Conservation (phyloP, 1,140 invertebrate genomes). For the Drosophila tropicalis region DNA sequence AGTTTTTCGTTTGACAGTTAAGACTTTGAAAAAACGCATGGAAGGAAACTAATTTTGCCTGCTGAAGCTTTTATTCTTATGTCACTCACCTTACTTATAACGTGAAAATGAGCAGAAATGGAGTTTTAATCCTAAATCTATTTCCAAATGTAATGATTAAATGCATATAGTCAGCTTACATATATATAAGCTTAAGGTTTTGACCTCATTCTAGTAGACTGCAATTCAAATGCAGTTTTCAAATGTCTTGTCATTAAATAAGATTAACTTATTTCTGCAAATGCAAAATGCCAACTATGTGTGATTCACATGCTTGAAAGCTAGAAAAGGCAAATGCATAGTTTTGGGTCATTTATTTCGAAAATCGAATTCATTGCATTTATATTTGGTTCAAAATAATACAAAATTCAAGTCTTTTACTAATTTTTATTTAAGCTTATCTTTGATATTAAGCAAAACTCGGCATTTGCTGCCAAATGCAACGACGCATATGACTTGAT, state of each 20-base stretch:
- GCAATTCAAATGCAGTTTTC: background rate
- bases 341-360: background rate
- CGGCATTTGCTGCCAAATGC: background rate
- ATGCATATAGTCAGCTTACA: background rate
- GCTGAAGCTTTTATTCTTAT: no score
- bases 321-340: background rate
- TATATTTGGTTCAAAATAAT: background rate
- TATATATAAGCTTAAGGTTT: background rate
- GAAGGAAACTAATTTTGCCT: no score
- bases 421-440: background rate
- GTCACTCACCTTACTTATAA: no score
- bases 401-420: background rate
- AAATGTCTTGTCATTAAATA: background rate
- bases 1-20: no score
- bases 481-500: background rate
- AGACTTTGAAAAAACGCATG: no score
- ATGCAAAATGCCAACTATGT: background rate
- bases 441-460: background rate
- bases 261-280: background rate
- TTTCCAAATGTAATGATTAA: background rate
- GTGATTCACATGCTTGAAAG: background rate
- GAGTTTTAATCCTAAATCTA: no score
- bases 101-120: no score
- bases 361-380: slow-evolving; percentile 2
- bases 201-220: background rate